Percentiles rank a stretch among this genome's conserved stretches.
These are phyloP conservation scores for Australoheros facetus DNA, from an alignment of 2,797 vertebrate genomes.

Conservation along the genomic window DNA sequence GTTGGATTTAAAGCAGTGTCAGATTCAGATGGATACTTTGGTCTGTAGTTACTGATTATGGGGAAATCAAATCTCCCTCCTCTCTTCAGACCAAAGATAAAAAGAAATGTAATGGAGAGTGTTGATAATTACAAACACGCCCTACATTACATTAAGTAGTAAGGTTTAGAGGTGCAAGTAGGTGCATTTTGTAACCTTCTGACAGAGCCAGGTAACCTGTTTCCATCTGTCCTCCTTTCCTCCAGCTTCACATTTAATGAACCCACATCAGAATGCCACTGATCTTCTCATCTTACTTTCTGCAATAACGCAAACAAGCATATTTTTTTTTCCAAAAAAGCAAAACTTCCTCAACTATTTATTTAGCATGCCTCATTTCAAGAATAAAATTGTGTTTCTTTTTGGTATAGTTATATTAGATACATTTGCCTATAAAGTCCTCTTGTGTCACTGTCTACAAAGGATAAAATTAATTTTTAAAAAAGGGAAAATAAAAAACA, in stretches of 20 bases:
- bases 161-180: background rate
- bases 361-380: constrained; percentile 71
- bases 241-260: background rate
- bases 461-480: constrained; percentile 39
- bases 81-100: background rate
- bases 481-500: constrained; percentile 28
- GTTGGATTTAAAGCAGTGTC: background rate
- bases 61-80: background rate
- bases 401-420: constrained; percentile 53
- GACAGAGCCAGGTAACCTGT: background rate
- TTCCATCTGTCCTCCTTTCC: background rate
- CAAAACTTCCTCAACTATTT: constrained; percentile 23
- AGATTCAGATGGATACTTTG: background rate
- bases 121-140: background rate
- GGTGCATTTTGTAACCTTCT: background rate
- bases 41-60: background rate
- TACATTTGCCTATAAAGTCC: constrained; percentile 47
- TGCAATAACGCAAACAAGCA: background rate
- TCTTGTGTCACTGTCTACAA: constrained; percentile 61
- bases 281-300: background rate
- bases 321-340: constrained; percentile 20
- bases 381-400: constrained; percentile 59
- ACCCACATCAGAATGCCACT: background rate
- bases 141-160: background rate
- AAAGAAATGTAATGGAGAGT: background rate